Base-by-base conservation (phyloP, 2,113 vertebrate genomes). In the Ahaetulla prasina region DNA sequence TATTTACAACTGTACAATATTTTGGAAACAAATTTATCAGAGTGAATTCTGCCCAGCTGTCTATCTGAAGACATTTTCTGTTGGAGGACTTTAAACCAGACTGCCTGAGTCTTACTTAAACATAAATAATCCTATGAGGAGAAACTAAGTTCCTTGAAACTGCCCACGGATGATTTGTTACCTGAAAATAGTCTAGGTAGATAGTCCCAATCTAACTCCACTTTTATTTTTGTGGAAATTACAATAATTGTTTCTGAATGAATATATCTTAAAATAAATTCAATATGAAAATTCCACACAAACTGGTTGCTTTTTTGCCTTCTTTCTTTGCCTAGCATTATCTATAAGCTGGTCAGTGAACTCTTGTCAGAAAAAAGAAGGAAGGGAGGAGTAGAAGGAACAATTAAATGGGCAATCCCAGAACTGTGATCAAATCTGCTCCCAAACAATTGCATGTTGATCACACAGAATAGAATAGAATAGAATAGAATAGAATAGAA, bases 331-430 rank as follows among this genome's bases (percentile, higher is more conserved):
- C 12, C 14, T 14, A 74, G 63, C 14, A 35, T 18, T 74, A 74
- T 74, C n/a, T 74, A 35, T 35, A 35, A 4, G 63, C 35, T 74
- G 63, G 4, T 14, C 63, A 74, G 35, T 18, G 63, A 74, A 74
- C 63, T 35, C 30, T 63, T 63, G n/a, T 35, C 30, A 74, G n/a
- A 16, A 74, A 18, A 35, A 74, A 63, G 27, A 60, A 60, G 60
- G 89, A 94, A 90, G 85, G 90, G 92, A 39, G 90, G 93, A 96
- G 90, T 92, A 95, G 93, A 89, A 2, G 43, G 53, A 55, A n/a
- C 14, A 18, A 89, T 91, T 84, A 91, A 91, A 52, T 85, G 74
- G 50, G 8, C 90, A 91, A 47, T 91, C 52, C 35, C 39, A 80
- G 43, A 27, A 85, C 8, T 27, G 50, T 22, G 45, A 53, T 91